These are phyloP conservation scores for Astyanax mexicanus DNA, from an alignment of 2,797 vertebrate genomes.

Conservation along the genomic window DNA sequence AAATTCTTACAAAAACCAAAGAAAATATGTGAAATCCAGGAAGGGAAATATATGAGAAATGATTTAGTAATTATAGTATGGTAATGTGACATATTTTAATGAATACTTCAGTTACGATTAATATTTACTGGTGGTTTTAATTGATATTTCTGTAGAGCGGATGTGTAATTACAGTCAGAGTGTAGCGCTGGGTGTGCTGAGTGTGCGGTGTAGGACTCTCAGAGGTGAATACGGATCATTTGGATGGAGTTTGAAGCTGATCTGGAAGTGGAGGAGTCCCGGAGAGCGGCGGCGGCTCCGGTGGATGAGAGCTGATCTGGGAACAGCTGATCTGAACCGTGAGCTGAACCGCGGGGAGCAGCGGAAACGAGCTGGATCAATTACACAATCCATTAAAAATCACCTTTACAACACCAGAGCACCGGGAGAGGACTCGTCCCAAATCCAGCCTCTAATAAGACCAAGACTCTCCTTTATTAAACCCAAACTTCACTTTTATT, in stretches of 20 bases:
- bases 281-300: constrained; percentile 64
- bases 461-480: neutral
- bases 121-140: constrained; percentile 45
- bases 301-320: constrained; percentile 54
- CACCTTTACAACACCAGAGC: constrained; percentile 12
- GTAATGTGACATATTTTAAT: too few species aligned
- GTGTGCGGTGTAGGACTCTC: constrained; percentile 44
- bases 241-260: constrained; percentile 63
- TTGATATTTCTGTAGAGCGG: constrained; percentile 22
- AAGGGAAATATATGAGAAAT: too few species aligned
- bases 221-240: constrained; percentile 64
- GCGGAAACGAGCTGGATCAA: constrained; percentile 57
- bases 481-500: neutral
- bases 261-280: constrained; percentile 46
- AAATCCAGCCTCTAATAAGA: constrained; percentile 1
- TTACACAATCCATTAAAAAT: constrained; percentile 39
- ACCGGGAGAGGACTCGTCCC: neutral
- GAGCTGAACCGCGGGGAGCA: constrained; percentile 55
- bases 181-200: neutral
- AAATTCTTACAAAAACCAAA: too few species aligned
- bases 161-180: constrained; percentile 40
- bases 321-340: constrained; percentile 32
- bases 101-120: constrained; percentile 48
- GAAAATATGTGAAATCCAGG: too few species aligned
- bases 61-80: too few species aligned